A percentile compares a stretch with the other conserved stretches of the same genome.
Conservation (phyloP, 2,113 vertebrate genomes). For the Peromyscus polionotus region DNA sequence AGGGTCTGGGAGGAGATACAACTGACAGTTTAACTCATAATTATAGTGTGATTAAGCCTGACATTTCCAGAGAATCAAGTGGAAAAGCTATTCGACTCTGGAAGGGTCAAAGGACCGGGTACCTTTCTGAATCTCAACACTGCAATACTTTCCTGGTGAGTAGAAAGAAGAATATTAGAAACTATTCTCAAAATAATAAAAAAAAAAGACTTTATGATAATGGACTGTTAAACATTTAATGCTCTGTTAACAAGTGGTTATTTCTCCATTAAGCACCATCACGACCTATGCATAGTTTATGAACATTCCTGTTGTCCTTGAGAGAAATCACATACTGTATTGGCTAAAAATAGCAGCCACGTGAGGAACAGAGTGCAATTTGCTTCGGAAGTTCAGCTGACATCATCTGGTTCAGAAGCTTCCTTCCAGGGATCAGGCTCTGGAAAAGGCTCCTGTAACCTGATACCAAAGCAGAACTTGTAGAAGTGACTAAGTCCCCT, state of each 20-base stretch:
- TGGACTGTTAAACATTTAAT: constrained; percentile 84
- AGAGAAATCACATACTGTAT: constrained; percentile 72
- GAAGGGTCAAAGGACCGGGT: constrained; percentile 73
- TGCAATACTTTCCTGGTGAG: neutral
- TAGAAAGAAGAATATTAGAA: neutral
- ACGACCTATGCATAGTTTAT: constrained; percentile 84
- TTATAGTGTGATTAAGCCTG: constrained; percentile 76
- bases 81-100: constrained; percentile 66
- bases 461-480: neutral
- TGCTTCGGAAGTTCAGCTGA: constrained; percentile 65
- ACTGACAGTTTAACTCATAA: constrained; percentile 73
- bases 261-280: constrained; percentile 82
- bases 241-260: constrained; percentile 84
- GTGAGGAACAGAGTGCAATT: constrained; percentile 39
- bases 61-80: constrained; percentile 74
- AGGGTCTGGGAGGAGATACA: constrained; percentile 52
- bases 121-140: constrained; percentile 70
- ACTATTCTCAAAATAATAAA: constrained; percentile 58
- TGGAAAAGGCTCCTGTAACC: constrained; percentile 1
- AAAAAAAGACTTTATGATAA: constrained; percentile 75
- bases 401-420: constrained; percentile 35
- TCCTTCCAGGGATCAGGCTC: constrained; percentile 43
- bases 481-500: neutral
- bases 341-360: constrained; percentile 76
- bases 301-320: constrained; percentile 83